Evolutionary conservation across 2,797 vertebrate genomes (phyloP), one percentile per base, ranked within the genome.

Genomic region (Diceros bicornis): DNA sequence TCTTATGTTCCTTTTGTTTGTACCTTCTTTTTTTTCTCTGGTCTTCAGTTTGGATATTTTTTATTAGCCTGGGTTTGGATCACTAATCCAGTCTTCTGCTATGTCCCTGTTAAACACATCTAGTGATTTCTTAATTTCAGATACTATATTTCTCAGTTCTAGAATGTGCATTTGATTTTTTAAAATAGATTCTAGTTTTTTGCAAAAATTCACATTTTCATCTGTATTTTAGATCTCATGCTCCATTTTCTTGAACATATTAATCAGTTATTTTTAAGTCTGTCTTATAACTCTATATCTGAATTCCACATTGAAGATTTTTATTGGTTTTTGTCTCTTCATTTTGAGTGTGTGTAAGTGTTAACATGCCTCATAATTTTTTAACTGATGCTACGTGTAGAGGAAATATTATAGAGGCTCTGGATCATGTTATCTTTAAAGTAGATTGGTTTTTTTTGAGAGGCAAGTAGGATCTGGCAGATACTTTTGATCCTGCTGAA

Each of bases 51-150:
- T 72, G 55, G 18, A 50, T 71, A 74, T 27, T 57, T 52, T 81
- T 88, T 52, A 61, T 79, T 69, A 32, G 75, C 21, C 37, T 68
- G 14, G 52, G 75, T 88, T 41, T 79, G 77, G 55, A 44, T 62
- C 66, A 72, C 44, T 81, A 64, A 72, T 88, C 61, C 29, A 79
- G 61, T 86, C 62, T 86, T 86, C 37, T 93, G 61, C 23, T 77
- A 86, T 44, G 32, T 77, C 61, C 25, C 72, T 52, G 34, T 59
- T 93, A 78, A 78, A 44, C 37, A 68, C 29, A 78, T 68, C 82
- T 78, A 57, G 29, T 62, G 55, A 88, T 94, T 93, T 71, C 55
- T 79, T 79, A 50, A 88, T 52, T 94, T 94, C 55, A 72, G 64
- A 81, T 41, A 41, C 44, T 29, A 1, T 55, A n/a, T 55, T 84